Conservation (phyloP, 2,113 vertebrate species). For the Ictalurus punctatus region DNA sequence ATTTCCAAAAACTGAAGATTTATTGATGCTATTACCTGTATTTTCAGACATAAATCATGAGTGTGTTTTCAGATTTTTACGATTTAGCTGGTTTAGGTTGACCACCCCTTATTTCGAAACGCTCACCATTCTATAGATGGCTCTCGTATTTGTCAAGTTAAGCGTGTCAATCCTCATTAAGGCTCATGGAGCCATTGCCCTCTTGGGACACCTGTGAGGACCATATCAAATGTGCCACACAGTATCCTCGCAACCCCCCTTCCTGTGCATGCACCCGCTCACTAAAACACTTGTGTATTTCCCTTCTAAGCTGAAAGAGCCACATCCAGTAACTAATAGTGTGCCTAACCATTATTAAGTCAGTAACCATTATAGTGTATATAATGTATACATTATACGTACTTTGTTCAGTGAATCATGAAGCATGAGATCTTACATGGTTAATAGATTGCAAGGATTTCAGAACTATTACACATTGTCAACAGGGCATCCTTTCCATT, state of each 20-base stretch:
- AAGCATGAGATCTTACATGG: neutral
- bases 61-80: constrained; percentile 39
- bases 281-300: constrained; percentile 33
- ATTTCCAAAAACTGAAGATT: constrained; percentile 53
- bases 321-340: neutral
- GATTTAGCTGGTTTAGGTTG: constrained; percentile 32
- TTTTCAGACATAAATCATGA: constrained; percentile 57
- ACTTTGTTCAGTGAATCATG: neutral
- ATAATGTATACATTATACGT: neutral
- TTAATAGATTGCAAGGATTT: constrained; percentile 19
- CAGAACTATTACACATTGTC: constrained; percentile 20
- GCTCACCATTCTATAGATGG: constrained; percentile 50
- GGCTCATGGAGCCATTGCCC: constrained; percentile 22
- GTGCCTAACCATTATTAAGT: neutral
- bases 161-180: constrained; percentile 54
- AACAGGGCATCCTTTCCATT: constrained; percentile 15
- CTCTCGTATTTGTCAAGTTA: constrained; percentile 57
- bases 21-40: constrained; percentile 54
- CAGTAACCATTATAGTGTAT: neutral
- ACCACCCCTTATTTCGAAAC: constrained; percentile 10
- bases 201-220: constrained; percentile 49
- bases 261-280: neutral
- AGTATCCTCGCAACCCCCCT: constrained; percentile 3
- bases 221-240: constrained; percentile 50
- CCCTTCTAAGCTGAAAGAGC: neutral